These are phyloP conservation scores for Pelecanoides urinatrix DNA, from an alignment of 2,113 vertebrate genomes.

Conservation along the genomic window DNA sequence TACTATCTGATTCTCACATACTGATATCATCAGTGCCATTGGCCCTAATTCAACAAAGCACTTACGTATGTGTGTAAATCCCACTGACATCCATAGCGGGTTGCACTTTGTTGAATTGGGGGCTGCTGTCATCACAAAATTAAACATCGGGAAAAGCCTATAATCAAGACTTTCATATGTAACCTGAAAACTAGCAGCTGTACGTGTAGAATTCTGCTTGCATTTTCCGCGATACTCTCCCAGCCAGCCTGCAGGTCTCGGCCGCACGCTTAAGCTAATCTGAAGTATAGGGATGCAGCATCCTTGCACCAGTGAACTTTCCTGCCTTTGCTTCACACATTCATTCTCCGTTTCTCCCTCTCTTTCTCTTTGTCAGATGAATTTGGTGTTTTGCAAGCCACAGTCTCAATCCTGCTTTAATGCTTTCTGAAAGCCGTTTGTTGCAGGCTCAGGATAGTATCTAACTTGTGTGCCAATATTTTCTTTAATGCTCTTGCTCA, in stretches of 20 bases:
- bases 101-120: not conserved
- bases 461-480: not conserved
- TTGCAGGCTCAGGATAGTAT: not conserved
- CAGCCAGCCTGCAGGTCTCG: not conserved
- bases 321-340: not conserved
- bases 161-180: not conserved
- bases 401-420: not conserved
- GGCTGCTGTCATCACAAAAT: constrained; percentile 17
- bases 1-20: not conserved
- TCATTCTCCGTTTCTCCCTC: not conserved
- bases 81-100: not conserved
- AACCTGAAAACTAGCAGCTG: not conserved
- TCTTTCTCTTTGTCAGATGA: not conserved
- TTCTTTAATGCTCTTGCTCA: not conserved
- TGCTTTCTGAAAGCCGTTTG: not conserved
- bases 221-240: not conserved
- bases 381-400: not conserved
- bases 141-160: not conserved
- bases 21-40: not conserved
- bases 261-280: not conserved
- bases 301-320: not conserved
- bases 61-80: not conserved
- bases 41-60: not conserved
- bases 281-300: not conserved
- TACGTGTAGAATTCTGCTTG: not conserved